Conservation (phyloP, 2,888 invertebrate species). For the Nudaria mundana region DNA sequence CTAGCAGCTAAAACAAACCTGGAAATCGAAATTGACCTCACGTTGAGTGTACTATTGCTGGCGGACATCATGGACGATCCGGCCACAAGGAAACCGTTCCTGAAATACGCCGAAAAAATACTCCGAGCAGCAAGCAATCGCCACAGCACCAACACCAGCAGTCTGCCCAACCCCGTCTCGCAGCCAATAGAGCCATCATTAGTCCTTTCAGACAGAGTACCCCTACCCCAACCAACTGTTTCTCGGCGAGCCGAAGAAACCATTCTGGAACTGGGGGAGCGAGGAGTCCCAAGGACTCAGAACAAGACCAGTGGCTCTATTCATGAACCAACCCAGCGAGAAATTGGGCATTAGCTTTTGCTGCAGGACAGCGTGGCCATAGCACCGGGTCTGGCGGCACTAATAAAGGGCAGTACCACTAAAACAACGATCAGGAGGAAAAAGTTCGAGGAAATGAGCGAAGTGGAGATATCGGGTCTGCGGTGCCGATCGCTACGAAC, state of each 20-base stretch:
- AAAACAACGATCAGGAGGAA: conserved; percentile 1
- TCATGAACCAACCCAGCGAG: conserved; percentile 2
- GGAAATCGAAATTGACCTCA: not conserved
- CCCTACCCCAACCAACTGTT: not conserved
- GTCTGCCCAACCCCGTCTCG: not conserved
- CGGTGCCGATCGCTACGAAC: not conserved
- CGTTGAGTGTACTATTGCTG: not conserved
- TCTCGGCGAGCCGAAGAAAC: not conserved
- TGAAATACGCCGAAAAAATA: not conserved
- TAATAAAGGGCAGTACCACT: not conserved
- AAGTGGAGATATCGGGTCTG: not conserved
- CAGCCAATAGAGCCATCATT: not conserved
- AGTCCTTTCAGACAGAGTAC: not conserved
- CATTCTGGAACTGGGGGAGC: not conserved
- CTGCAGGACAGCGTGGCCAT: not conserved
- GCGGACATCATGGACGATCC: not conserved
- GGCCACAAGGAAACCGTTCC: not conserved
- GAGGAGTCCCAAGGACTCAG: not conserved
- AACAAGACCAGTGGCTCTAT: conserved; percentile 1
- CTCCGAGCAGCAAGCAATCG: conserved; percentile 1
- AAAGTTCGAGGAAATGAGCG: not conserved
- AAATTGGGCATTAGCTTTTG: conserved; percentile 3
- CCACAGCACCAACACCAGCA: not conserved
- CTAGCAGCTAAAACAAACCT: not conserved
- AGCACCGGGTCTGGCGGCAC: not conserved